Conservation (phyloP, 2,888 invertebrate species). For the Microchrysa polita region DNA sequence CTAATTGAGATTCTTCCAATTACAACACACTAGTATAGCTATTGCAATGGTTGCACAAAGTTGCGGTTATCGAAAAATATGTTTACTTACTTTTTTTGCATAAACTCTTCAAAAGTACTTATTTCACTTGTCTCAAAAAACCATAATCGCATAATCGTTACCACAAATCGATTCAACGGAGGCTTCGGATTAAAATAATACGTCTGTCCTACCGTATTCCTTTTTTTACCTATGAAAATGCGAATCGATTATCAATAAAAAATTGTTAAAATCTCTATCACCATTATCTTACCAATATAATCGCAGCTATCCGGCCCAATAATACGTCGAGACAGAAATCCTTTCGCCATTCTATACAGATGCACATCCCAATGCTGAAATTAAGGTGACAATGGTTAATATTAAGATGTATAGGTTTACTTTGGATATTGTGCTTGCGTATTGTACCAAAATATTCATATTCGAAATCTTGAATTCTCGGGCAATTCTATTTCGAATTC, state of each 20-base stretch:
- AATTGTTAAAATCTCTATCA: too few relatives aligned
- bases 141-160: slow-evolving; percentile 52
- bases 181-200: slow-evolving; percentile 39
- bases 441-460: slow-evolving; percentile 55
- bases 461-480: slow-evolving; percentile 51
- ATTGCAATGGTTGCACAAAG: too few relatives aligned
- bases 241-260: too few relatives aligned
- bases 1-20: too few relatives aligned
- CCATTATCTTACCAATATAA: slow-evolving; percentile 51
- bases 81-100: slow-evolving; percentile 20
- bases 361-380: slow-evolving; percentile 53
- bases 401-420: too few relatives aligned
- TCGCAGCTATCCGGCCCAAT: slow-evolving; percentile 49
- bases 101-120: slow-evolving; percentile 42
- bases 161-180: slow-evolving; percentile 51
- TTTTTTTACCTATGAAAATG: too few relatives aligned
- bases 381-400: too few relatives aligned
- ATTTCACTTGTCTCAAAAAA: slow-evolving; percentile 52
- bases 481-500: slow-evolving; percentile 54
- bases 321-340: slow-evolving; percentile 49
- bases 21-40: too few relatives aligned
- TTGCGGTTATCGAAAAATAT: too few relatives aligned
- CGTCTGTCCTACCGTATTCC: slow-evolving; percentile 52
- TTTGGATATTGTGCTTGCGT: too few relatives aligned
- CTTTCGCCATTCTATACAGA: slow-evolving; percentile 50